These are phyloP conservation scores for Syrphus vitripennis DNA, from an alignment of 2,888 invertebrate genomes.

Conservation along the genomic window DNA sequence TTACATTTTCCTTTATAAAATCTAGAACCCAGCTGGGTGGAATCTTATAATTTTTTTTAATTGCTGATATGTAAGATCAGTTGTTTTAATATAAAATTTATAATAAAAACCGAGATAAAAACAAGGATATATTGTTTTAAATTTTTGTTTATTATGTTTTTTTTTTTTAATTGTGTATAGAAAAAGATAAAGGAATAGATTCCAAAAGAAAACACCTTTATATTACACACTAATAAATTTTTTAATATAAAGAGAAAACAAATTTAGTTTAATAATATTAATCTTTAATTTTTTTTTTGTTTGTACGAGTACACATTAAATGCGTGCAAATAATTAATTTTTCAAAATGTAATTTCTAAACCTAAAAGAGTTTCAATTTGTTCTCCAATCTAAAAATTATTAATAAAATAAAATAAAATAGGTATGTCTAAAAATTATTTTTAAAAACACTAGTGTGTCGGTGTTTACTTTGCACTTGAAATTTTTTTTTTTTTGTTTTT, in stretches of 20 bases:
- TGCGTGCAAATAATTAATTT: slow-evolving; percentile 38
- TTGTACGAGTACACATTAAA: slow-evolving; percentile 40
- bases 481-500: slow-evolving; percentile 50
- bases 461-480: slow-evolving; percentile 55
- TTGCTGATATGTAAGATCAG: too few species aligned
- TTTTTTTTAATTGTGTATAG: slow-evolving; percentile 63
- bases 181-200: slow-evolving; percentile 69
- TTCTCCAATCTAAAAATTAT: slow-evolving; percentile 58
- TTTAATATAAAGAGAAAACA: slow-evolving; percentile 47
- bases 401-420: slow-evolving; percentile 55
- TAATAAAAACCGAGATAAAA: not conserved
- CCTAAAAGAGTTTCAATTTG: slow-evolving; percentile 33
- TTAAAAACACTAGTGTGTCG: slow-evolving; percentile 46
- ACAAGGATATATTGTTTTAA: slow-evolving; percentile 25
- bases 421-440: not conserved
- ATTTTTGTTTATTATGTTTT: slow-evolving; percentile 64
- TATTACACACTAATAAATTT: slow-evolving; percentile 54
- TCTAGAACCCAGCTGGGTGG: too few species aligned
- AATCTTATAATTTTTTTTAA: too few species aligned
- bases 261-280: slow-evolving; percentile 46
- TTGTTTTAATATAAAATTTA: not conserved
- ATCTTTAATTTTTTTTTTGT: slow-evolving; percentile 11
- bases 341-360: slow-evolving; percentile 16
- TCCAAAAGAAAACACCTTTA: slow-evolving; percentile 65
- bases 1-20: too few species aligned